Base-by-base conservation (phyloP, 2,797 vertebrate genomes). In the Falco cherrug region DNA sequence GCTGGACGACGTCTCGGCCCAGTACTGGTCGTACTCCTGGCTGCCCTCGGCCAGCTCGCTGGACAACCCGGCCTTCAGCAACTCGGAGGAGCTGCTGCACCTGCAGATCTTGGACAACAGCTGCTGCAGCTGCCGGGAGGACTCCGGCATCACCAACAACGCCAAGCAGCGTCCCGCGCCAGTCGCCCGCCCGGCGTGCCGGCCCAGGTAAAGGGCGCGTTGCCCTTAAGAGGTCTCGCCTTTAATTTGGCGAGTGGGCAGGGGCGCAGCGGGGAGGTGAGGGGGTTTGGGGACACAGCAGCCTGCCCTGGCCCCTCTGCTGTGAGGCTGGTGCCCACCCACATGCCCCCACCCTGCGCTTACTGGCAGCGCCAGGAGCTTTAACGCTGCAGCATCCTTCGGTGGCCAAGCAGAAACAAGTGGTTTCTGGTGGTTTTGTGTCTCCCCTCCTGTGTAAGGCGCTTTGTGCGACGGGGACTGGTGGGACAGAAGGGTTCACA, bases 1-100 rank as follows among this genome's bases (percentile, higher is more conserved):
- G 69, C 99, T 99, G 31, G 99, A 99, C 26, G 99, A 99, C 15
- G 97, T 99, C 89, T 99, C 99, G 0, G 98, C 98, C 5, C 98
- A 98, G 74, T 99, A 99, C 97, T 99, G 99, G 98, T 97, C 97
- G 0, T 98, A 98, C 70, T 98, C 99, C 2, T 97, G 98, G 98
- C 98, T 98, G 16, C 98, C 98, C 16, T 98, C 97, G 1, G 98
- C 97, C 26, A 99, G 98, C 93, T 99, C 99, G 0, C 94, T 99
- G 96, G 99, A 99, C 94, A 99, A 99, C 96, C 98, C 98, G 0
- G 99, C 97, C 50, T 99, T 99, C 93, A 98, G 98, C 60, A 98
- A 97, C 96, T 99, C 99, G 0, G 98, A 99, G 87, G 99, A 99
- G 96, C 91, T 99, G 60, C 98, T 99, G 48, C 99, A 99, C 87